Evolutionary conservation across 2,113 vertebrate genomes (phyloP).

Genomic region (Pseudolaguvia tuberculata): DNA sequence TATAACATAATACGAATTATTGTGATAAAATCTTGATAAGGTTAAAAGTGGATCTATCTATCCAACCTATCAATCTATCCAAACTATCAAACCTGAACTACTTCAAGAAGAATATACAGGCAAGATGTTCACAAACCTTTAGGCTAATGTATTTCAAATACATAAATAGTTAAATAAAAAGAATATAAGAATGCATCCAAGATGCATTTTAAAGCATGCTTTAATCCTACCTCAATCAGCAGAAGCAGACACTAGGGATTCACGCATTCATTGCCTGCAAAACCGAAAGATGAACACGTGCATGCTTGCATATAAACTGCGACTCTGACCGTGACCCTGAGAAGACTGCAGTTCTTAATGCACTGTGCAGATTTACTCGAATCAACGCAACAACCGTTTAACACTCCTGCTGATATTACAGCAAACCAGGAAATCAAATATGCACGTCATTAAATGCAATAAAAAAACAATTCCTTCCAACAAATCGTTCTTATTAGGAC

Average conservation of each 20-base stretch:
- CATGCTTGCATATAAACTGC: neutral
- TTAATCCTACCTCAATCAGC: neutral
- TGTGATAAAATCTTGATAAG: too few species aligned
- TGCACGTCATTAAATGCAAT: neutral
- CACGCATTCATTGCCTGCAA: neutral
- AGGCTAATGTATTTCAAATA: neutral
- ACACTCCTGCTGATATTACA: neutral
- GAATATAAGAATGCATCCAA: too few species aligned
- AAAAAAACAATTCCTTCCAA: neutral
- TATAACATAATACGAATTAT: too few species aligned
- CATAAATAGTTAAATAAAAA: too few species aligned
- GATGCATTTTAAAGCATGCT: neutral
- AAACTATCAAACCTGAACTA: too few species aligned
- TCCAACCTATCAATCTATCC: too few species aligned
- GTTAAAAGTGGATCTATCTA: too few species aligned
- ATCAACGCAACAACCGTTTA: slow-evolving; percentile 31
- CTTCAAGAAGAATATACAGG: too few species aligned
- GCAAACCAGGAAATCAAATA: neutral
- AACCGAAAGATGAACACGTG: neutral
- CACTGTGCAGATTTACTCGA: slow-evolving; percentile 13
- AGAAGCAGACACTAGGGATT: neutral
- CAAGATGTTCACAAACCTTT: too few species aligned
- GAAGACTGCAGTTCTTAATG: neutral
- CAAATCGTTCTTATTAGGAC: neutral
- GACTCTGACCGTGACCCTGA: neutral